Evolutionary conservation across 1,140 invertebrate species (phyloP), one percentile per base, ranked within the genome.

Genomic region (Spodoptera litura): DNA sequence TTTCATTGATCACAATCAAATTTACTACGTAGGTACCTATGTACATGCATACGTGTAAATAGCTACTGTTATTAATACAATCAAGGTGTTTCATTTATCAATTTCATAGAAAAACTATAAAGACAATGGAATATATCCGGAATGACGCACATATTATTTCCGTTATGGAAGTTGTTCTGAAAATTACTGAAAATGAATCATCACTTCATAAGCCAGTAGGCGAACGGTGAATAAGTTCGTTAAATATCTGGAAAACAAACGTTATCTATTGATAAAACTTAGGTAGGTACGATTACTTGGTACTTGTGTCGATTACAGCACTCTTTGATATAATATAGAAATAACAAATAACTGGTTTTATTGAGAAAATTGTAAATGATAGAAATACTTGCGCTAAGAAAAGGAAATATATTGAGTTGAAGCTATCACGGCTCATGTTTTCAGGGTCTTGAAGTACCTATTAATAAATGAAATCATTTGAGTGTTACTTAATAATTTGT

Each of bases 81-180:
- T 64, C 61, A 25, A 64, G 4, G 31, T 31, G 31, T 10, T 44
- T 64, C 8, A 20, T 20, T 9, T 59, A 38, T 13, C 13, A 31
- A 20, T 51, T 44, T 31, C 35, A 13, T 61, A 27, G 58, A 51
- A 74, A 9, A 9, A 61, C 13, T n/a, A 51, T 6, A 51, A 51
- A 75, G 44, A 75, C 59, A 75, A 75, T 59, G 31, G 31, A 31
- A 0, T 15, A 71, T n/a, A 72, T 78, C 77, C 66, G 74, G 27
- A 49, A 73, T 75, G 66, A 83, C 87, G 76, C 82, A 82, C 66
- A 51, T 8, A 53, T 59, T 72, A 77, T 78, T 88, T 88, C 84
- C 83, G 66, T 78, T 72, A 75, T 80, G 83, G 83, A 87, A 84
- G 76, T 83, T 31, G 4, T 27, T 70, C 25, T 66, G 72, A 80